These are phyloP conservation scores for Caenorhabditis sp. DNA, from an alignment of 2,888 invertebrate genomes.

Conservation along the genomic window DNA sequence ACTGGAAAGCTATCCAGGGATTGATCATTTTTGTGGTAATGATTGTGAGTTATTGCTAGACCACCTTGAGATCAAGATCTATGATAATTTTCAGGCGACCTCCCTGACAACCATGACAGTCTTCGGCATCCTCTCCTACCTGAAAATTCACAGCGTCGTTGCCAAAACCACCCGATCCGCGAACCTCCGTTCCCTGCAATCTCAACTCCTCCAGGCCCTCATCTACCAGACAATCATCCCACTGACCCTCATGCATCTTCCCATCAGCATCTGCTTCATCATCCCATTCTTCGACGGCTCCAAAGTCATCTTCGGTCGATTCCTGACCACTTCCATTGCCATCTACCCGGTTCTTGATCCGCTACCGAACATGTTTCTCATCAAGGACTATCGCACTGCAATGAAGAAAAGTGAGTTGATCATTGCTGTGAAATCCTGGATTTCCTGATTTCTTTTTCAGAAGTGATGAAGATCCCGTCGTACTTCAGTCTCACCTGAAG, in stretches of 20 bases:
- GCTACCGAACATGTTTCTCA: conserved; percentile 24
- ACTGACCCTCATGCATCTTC: conserved; percentile 24
- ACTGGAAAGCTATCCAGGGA: conserved; percentile 14
- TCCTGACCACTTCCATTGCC: conserved; percentile 13
- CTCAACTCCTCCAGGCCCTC: conserved; percentile 21
- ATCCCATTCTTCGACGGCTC: conserved; percentile 1
- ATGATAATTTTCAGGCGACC: background rate
- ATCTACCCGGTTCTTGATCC: conserved; percentile 23
- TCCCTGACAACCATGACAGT: background rate
- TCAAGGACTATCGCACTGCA: conserved; percentile 9
- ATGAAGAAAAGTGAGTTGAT: too few species aligned
- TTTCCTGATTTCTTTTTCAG: too few species aligned
- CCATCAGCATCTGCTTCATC: conserved; percentile 2
- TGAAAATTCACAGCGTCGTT: background rate
- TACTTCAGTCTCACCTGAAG: too few species aligned
- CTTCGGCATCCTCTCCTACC: conserved; percentile 14
- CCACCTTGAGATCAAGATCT: too few species aligned
- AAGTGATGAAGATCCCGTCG: too few species aligned
- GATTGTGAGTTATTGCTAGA: background rate
- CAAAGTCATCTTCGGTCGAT: background rate
- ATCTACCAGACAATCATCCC: conserved; percentile 22
- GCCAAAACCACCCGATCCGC: background rate
- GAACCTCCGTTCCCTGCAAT: background rate
- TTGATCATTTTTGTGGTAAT: background rate
- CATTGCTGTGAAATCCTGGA: too few species aligned